phyloP scores from a whole-genome alignment of 1,140 invertebrate species.

The Hylaeus volcanicus region DNA sequence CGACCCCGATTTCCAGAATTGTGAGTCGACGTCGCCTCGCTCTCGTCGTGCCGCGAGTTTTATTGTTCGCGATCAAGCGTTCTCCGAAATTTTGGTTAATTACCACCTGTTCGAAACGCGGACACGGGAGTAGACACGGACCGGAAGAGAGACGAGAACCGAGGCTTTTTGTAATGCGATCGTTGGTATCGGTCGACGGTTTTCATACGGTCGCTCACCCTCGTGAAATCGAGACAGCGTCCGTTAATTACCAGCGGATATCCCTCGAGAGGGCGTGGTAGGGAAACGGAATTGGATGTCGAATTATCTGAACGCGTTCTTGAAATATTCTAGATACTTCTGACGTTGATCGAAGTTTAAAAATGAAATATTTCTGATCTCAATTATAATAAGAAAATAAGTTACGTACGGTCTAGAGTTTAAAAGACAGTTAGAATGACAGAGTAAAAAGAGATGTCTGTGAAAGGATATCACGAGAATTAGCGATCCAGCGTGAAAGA shows the following conservation, averaged over 20 bases:
- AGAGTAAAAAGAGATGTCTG: too few species aligned
- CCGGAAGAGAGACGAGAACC: neutral
- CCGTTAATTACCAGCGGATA: neutral
- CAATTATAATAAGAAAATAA: neutral
- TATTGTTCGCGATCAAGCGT: constrained; percentile 21
- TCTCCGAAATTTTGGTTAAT: constrained; percentile 35
- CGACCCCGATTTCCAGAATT: constrained; percentile 20
- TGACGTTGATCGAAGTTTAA: too few species aligned
- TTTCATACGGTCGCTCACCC: neutral
- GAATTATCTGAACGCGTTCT: neutral
- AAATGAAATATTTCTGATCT: too few species aligned
- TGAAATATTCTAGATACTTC: neutral
- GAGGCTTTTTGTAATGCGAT: constrained; percentile 4
- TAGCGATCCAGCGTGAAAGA: too few species aligned
- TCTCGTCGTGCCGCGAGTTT: neutral
- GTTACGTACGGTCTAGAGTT: too few species aligned
- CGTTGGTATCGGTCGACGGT: neutral
- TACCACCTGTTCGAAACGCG: constrained; percentile 23
- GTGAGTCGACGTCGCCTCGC: neutral
- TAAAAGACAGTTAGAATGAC: too few species aligned
- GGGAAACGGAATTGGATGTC: neutral
- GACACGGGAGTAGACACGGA: neutral
- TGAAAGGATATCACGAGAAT: too few species aligned
- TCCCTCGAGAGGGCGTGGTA: neutral
- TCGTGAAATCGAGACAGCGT: neutral